Conservation (phyloP, 1,140 invertebrate species). For the Leptoteleia sp. region DNA sequence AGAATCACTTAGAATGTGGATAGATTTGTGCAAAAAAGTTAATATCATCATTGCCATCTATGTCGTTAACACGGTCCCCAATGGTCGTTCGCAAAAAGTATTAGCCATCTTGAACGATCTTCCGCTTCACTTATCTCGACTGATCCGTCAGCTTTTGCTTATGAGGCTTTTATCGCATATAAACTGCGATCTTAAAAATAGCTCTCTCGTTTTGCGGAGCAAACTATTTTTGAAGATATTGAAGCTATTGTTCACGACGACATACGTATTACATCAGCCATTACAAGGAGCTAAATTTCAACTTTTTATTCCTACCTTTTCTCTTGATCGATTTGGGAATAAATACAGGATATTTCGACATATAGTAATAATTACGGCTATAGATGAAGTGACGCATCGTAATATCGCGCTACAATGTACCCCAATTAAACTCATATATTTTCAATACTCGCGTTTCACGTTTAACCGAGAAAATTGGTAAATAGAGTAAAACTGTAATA, state of each 20-base stretch:
- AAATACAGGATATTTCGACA: too few relatives aligned
- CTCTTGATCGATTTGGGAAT: too few relatives aligned
- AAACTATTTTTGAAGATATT: slow-evolving; percentile 34
- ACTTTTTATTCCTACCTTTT: neutral
- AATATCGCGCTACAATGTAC: neutral
- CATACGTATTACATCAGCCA: neutral
- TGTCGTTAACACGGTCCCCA: slow-evolving; percentile 50
- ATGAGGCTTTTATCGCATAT: slow-evolving; percentile 47
- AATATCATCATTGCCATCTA: slow-evolving; percentile 47
- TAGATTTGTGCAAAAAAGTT: slow-evolving; percentile 31
- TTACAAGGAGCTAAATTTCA: neutral
- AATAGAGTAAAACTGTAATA: slow-evolving; percentile 25
- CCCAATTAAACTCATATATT: slow-evolving; percentile 13
- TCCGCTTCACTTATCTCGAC: slow-evolving; percentile 50
- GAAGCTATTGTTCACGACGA: slow-evolving; percentile 18
- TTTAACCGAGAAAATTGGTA: slow-evolving; percentile 17
- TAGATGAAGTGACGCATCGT: neutral
- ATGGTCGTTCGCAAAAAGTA: slow-evolving; percentile 39
- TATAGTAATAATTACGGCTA: neutral
- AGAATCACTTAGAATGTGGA: slow-evolving; percentile 46
- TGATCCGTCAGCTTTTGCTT: slow-evolving; percentile 48
- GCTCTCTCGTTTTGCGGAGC: slow-evolving; percentile 17
- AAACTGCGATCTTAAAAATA: slow-evolving; percentile 43
- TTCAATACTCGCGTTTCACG: neutral
- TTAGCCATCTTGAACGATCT: slow-evolving; percentile 55